These are phyloP conservation scores for Drosophila guanche DNA, from an alignment of 1,140 invertebrate species.

Conservation along the genomic window DNA sequence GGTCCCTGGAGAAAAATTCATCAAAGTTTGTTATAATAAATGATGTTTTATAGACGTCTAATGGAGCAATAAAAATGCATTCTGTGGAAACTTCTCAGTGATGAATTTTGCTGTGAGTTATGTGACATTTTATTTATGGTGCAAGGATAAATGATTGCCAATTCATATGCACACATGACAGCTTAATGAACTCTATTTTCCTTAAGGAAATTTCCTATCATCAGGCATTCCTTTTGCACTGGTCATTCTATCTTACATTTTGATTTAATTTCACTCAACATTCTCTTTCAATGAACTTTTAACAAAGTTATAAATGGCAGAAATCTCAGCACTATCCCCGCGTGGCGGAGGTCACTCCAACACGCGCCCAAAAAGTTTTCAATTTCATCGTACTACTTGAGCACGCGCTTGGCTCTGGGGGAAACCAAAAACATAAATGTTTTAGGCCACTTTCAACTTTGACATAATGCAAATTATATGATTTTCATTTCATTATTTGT, in stretches of 20 bases:
- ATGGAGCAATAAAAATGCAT: slow-evolving; percentile 39
- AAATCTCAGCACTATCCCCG: slow-evolving; percentile 32
- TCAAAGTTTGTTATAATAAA: slow-evolving; percentile 14
- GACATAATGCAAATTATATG: slow-evolving; percentile 71
- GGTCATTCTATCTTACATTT: too few species aligned
- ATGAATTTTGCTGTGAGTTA: slow-evolving; percentile 19
- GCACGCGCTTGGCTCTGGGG: slow-evolving; percentile 43
- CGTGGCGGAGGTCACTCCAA: slow-evolving; percentile 37
- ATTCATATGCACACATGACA: slow-evolving; percentile 7
- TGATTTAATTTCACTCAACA: background rate
- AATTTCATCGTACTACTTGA: slow-evolving; percentile 50
- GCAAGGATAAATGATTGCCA: background rate
- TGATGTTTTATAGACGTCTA: slow-evolving; percentile 26
- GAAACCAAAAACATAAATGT: slow-evolving; percentile 32
- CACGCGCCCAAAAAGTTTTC: slow-evolving; percentile 45
- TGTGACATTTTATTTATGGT: slow-evolving; percentile 19
- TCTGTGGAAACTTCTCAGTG: slow-evolving; percentile 9
- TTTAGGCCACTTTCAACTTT: slow-evolving; percentile 67
- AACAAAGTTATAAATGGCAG: slow-evolving; percentile 10
- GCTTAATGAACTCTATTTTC: slow-evolving; percentile 25
- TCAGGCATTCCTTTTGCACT: too few species aligned
- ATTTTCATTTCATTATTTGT: slow-evolving; percentile 70
- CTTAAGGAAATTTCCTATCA: background rate
- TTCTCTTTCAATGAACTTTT: slow-evolving; percentile 28
- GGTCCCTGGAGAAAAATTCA: background rate